Percentiles rank a stretch among this genome's conserved stretches.
Conservation (phyloP, 2,113 vertebrate genomes). For the Nettapus auritus region DNA sequence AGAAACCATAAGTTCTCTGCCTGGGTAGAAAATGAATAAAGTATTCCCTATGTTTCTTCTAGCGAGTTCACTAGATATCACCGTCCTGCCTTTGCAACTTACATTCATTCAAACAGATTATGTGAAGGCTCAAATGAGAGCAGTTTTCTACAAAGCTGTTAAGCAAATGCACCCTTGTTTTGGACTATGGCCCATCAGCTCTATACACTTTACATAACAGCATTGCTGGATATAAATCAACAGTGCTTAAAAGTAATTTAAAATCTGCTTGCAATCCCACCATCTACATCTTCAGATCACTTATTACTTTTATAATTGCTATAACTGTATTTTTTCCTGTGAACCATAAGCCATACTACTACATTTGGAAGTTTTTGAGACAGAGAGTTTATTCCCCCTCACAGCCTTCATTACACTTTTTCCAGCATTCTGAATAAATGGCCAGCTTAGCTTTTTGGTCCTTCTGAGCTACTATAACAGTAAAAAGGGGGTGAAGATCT, state of each 20-base stretch:
- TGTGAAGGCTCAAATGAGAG: not conserved
- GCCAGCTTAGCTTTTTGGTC: not conserved
- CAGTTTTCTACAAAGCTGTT: not conserved
- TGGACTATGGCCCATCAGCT: not conserved
- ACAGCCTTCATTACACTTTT: not conserved
- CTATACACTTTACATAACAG: not conserved
- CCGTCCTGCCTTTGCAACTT: not conserved
- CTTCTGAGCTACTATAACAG: not conserved
- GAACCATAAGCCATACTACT: constrained; percentile 21
- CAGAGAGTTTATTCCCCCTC: not conserved
- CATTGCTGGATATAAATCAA: not conserved
- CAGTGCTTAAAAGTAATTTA: not conserved
- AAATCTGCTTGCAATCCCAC: not conserved
- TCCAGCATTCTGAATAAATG: not conserved
- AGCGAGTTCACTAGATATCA: not conserved
- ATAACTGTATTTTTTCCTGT: not conserved
- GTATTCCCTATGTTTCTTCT: not conserved
- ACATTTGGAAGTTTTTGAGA: constrained; percentile 50
- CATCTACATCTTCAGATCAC: not conserved
- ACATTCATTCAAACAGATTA: not conserved
- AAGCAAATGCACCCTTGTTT: not conserved
- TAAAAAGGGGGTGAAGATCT: not conserved
- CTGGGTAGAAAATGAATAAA: not conserved
- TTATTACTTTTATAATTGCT: not conserved
- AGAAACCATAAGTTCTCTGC: not conserved